phyloP scores from a whole-genome alignment of 1,140 invertebrate genomes.

The Theocolax elegans region DNA sequence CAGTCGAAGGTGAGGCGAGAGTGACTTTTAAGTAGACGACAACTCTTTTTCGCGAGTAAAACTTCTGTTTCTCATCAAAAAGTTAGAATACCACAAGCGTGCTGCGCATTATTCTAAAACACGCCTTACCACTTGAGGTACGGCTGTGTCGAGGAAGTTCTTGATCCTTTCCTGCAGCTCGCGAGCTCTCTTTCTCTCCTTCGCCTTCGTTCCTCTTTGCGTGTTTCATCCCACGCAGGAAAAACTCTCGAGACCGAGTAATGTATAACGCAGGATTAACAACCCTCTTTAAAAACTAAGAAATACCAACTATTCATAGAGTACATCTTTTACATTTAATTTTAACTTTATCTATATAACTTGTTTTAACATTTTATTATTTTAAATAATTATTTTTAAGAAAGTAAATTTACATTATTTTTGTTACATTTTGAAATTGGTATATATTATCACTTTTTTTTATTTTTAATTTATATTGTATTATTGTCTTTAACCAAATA shows the following conservation, averaged over 20 bases:
- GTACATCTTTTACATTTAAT: not conserved
- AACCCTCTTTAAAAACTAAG: constrained; percentile 36
- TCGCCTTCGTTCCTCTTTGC: not conserved
- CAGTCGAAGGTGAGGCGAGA: constrained; percentile 18
- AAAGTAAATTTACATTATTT: no score
- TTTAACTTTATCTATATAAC: not conserved
- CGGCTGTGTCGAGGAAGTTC: constrained; percentile 40
- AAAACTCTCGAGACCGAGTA: not conserved
- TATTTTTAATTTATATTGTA: no score
- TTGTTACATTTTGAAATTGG: no score
- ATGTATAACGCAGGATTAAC: constrained; percentile 32
- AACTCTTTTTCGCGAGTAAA: constrained; percentile 17
- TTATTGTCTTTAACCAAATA: no score
- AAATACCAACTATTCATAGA: not conserved
- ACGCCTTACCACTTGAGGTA: constrained; percentile 40
- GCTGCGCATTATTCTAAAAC: constrained; percentile 39
- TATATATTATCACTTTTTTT: no score
- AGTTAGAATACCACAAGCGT: constrained; percentile 16
- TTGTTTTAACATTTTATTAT: not conserved
- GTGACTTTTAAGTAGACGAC: not conserved
- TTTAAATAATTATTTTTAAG: not conserved
- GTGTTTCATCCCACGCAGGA: constrained; percentile 30
- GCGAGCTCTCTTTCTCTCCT: not conserved
- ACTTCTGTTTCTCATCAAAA: constrained; percentile 44
- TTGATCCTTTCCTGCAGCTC: constrained; percentile 38